Conservation (phyloP, 2,113 vertebrate genomes). For the Pampusana beccarii region DNA sequence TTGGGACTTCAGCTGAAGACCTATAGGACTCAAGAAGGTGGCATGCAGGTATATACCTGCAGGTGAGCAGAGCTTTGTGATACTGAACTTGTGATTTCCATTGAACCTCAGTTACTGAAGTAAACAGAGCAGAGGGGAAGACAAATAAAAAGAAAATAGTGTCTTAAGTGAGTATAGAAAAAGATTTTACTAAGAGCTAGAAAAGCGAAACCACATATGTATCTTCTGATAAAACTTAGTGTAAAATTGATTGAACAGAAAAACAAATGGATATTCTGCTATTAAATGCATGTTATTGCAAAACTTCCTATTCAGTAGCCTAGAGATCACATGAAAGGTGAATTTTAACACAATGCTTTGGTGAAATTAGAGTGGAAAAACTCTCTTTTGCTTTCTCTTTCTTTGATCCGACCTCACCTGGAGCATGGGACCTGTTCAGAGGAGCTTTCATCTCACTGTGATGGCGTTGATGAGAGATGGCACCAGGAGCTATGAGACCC, state of each 20-base stretch:
- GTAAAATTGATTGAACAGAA: neutral
- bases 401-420: neutral
- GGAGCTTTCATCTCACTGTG: neutral
- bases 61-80: neutral
- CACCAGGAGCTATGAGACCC: accelerated
- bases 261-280: neutral
- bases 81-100: neutral
- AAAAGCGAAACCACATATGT: neutral
- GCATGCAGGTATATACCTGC: no score
- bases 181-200: neutral
- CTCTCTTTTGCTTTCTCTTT: neutral
- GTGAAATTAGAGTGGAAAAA: neutral
- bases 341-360: neutral
- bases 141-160: neutral
- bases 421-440: neutral
- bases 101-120: neutral
- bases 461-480: neutral
- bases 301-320: neutral
- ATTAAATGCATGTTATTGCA: neutral
- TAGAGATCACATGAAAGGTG: neutral
- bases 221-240: neutral
- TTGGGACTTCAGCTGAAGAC: neutral
- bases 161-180: neutral
- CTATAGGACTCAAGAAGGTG: accelerated
- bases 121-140: neutral